These are phyloP conservation scores for Galerucella calmariensis DNA, from an alignment of 2,888 invertebrate species.

Conservation along the genomic window DNA sequence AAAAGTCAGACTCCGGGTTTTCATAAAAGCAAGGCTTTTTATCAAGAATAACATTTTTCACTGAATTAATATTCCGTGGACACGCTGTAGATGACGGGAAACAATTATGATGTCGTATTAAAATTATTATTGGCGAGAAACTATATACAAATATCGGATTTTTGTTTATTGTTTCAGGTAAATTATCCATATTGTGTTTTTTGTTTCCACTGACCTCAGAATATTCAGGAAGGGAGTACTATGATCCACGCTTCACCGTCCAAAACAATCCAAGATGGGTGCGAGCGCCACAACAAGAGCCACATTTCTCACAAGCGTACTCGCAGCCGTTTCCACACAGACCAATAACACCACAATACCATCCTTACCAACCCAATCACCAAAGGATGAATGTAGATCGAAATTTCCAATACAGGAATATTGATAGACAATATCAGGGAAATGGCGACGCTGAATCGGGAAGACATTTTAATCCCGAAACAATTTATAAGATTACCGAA, in stretches of 20 bases:
- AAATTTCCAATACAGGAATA: slow-evolving; percentile 29
- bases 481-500: slow-evolving; percentile 69
- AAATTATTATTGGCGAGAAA: no score
- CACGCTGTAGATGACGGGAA: no score
- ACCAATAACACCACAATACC: slow-evolving; percentile 4
- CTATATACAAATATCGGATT: no score
- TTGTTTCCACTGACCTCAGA: slow-evolving; percentile 49
- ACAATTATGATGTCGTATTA: no score
- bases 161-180: slow-evolving; percentile 48
- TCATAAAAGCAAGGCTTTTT: no score
- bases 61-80: no score
- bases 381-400: slow-evolving; percentile 21
- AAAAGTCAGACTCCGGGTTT: no score
- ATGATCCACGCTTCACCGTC: slow-evolving; percentile 52
- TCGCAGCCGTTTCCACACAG: slow-evolving; percentile 32
- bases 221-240: slow-evolving; percentile 48
- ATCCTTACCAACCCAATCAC: slow-evolving; percentile 17
- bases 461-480: slow-evolving; percentile 62
- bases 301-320: slow-evolving; percentile 29
- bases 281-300: slow-evolving; percentile 50
- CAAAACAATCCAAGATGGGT: slow-evolving; percentile 53
- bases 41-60: no score
- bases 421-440: slow-evolving; percentile 38
- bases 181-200: slow-evolving; percentile 49
- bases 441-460: slow-evolving; percentile 52